Conservation (phyloP, 2,113 vertebrate genomes). For the Panurus biarmicus region DNA sequence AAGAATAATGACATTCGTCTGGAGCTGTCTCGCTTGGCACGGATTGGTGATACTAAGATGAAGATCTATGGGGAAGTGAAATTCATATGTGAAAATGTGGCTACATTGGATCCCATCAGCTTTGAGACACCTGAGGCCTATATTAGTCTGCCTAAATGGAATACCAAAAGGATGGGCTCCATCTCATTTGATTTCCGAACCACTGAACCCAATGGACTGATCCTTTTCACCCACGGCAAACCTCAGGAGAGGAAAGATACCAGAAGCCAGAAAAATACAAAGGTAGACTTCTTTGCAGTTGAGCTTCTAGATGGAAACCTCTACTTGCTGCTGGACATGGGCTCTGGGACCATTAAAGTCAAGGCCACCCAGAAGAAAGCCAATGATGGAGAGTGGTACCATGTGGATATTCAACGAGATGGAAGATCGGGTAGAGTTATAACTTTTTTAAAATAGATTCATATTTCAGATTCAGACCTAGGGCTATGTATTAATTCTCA, state of each 20-base stretch:
- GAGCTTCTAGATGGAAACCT: constrained; percentile 92
- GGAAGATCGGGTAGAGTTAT: constrained; percentile 86
- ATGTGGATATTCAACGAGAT: constrained; percentile 96
- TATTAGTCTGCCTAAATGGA: constrained; percentile 94
- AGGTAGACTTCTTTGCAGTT: constrained; percentile 96
- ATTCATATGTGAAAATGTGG: constrained; percentile 93
- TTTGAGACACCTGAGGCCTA: constrained; percentile 94
- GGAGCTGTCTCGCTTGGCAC: constrained; percentile 92
- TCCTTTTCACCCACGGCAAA: constrained; percentile 94
- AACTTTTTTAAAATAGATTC: not conserved
- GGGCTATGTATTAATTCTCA: not conserved
- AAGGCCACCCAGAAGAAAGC: constrained; percentile 95
- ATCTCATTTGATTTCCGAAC: constrained; percentile 97
- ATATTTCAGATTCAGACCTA: not conserved
- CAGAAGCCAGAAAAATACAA: constrained; percentile 90
- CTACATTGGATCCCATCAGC: constrained; percentile 93
- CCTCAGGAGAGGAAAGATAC: constrained; percentile 86
- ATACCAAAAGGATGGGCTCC: constrained; percentile 95
- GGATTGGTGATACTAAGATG: constrained; percentile 96
- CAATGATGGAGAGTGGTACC: constrained; percentile 94
- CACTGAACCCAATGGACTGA: constrained; percentile 91
- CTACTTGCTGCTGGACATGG: constrained; percentile 94
- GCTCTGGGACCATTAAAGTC: constrained; percentile 95
- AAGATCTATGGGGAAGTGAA: constrained; percentile 95
- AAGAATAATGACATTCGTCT: constrained; percentile 98